Conservation (phyloP, 1,140 invertebrate species). For the Scylla paramamosain region DNA sequence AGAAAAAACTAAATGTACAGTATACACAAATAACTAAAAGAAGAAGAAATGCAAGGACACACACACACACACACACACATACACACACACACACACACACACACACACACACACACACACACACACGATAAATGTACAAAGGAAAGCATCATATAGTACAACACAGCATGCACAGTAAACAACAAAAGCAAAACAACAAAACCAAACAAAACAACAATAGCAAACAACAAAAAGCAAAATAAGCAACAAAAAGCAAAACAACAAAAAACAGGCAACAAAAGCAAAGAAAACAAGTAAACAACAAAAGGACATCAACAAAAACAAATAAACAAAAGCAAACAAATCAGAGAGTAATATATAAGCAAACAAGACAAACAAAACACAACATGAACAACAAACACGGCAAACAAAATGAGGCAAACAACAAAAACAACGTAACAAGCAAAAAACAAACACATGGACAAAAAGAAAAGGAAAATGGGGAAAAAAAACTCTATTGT, state of each 20-base stretch:
- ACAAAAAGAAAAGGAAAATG: too few species aligned
- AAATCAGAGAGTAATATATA: background rate
- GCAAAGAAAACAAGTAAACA: background rate
- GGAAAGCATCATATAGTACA: background rate
- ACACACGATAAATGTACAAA: background rate
- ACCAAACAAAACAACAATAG: background rate
- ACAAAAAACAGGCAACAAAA: background rate
- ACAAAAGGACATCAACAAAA: background rate
- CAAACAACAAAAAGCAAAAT: background rate
- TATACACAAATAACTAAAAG: too few species aligned
- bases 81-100: too few species aligned
- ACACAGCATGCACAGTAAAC: background rate
- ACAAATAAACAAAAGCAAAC: background rate
- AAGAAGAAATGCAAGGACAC: too few species aligned
- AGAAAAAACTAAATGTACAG: too few species aligned
- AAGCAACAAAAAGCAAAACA: background rate
- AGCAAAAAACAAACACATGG: too few species aligned
- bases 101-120: too few species aligned
- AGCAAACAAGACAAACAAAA: background rate
- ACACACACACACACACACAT: too few species aligned
- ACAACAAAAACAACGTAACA: too few species aligned
- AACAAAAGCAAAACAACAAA: background rate
- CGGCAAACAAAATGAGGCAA: too few species aligned
- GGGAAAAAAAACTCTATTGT: too few species aligned
- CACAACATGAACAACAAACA: too few species aligned